Conservation (phyloP, 2,797 vertebrate species). For the Hybognathus amarus region DNA sequence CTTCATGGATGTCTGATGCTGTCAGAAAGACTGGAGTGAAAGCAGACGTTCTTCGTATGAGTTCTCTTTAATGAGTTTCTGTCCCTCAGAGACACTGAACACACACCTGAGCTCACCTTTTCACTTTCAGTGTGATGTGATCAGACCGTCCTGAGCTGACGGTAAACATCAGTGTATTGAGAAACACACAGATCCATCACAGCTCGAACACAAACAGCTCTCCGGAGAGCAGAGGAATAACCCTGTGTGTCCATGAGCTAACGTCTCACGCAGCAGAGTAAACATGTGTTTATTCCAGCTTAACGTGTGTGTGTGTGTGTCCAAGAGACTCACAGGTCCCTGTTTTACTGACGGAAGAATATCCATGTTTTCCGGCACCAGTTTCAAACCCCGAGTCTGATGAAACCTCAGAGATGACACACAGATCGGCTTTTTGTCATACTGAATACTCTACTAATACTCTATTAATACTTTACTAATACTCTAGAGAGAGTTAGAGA, state of each 20-base stretch:
- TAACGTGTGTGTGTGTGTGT: slow-evolving; percentile 7
- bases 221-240: slow-evolving; percentile 66
- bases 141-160: not conserved
- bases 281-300: slow-evolving; percentile 74
- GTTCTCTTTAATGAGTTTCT: not conserved
- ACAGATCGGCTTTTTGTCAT: not conserved
- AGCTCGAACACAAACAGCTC: not conserved
- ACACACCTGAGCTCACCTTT: not conserved
- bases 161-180: too few relatives aligned
- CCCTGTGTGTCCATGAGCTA: slow-evolving; percentile 73
- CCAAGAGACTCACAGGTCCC: too few relatives aligned
- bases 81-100: not conserved
- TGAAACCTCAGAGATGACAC: too few relatives aligned
- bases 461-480: too few relatives aligned
- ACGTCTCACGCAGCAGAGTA: slow-evolving; percentile 73
- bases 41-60: not conserved
- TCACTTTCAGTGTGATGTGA: not conserved
- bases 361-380: too few relatives aligned
- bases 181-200: too few relatives aligned
- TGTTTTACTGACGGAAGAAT: too few relatives aligned
- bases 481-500: too few relatives aligned
- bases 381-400: too few relatives aligned
- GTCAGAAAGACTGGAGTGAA: slow-evolving; percentile 23
- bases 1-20: not conserved
- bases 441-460: not conserved